A percentile compares a stretch with the other conserved stretches of the same genome.
These are phyloP conservation scores for Archivesica marissinica DNA, from an alignment of 1,140 invertebrate genomes.

Conservation along the genomic window DNA sequence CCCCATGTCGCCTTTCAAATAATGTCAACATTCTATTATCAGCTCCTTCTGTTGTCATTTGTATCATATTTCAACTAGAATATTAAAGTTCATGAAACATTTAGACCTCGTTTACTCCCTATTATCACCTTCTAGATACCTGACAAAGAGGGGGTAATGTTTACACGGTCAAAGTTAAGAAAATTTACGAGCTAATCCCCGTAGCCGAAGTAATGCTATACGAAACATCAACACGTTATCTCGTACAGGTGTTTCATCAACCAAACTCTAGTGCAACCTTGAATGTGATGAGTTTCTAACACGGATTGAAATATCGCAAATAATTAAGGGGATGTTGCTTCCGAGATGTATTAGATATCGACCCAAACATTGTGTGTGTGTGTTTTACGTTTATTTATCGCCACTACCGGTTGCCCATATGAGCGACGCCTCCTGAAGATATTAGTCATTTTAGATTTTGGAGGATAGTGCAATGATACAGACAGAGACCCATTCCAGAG, in stretches of 20 bases:
- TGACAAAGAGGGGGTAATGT: background rate
- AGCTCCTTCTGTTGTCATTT: background rate
- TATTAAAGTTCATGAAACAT: conserved; percentile 18
- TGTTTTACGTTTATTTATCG: too few relatives aligned
- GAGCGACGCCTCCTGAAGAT: too few relatives aligned
- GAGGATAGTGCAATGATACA: too few relatives aligned
- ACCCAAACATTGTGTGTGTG: too few relatives aligned
- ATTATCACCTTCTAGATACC: background rate
- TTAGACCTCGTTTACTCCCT: background rate
- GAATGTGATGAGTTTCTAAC: too few relatives aligned
- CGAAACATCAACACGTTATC: background rate
- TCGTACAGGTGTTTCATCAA: conserved; percentile 5
- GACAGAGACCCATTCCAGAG: too few relatives aligned
- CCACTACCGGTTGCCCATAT: too few relatives aligned
- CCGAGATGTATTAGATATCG: too few relatives aligned
- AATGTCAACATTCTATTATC: conserved; percentile 14
- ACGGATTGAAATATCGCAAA: too few relatives aligned
- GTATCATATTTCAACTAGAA: conserved; percentile 14
- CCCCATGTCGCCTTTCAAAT: conserved; percentile 8
- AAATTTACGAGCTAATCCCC: conserved; percentile 17
- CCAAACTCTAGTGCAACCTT: too few relatives aligned
- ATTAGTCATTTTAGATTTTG: too few relatives aligned
- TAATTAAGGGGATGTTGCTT: too few relatives aligned
- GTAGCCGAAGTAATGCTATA: background rate
- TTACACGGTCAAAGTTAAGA: conserved; percentile 23